These are phyloP conservation scores for Acholoe squamosa DNA, from an alignment of 2,888 invertebrate species.

Conservation along the genomic window DNA sequence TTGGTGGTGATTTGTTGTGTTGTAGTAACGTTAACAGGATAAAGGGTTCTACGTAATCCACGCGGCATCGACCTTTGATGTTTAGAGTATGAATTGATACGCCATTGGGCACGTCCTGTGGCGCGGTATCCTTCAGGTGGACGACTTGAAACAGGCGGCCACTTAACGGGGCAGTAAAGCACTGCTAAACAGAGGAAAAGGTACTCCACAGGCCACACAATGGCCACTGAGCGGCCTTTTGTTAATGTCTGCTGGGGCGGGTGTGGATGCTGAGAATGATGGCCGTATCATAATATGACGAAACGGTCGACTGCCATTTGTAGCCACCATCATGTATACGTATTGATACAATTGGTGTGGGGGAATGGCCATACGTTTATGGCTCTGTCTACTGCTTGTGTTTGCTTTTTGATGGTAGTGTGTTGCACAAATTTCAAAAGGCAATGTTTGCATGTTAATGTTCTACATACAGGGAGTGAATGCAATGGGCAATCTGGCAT, in stretches of 20 bases:
- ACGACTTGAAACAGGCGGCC: conserved; percentile 26
- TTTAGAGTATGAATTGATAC: conserved; percentile 6
- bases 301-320: conserved; percentile 23
- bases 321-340: neutral
- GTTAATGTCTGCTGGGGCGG: neutral
- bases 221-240: neutral
- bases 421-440: neutral
- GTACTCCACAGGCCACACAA: conserved; percentile 34
- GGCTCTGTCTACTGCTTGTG: neutral
- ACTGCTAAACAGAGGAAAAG: conserved; percentile 36
- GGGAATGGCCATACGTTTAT: neutral
- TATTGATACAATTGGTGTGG: neutral
- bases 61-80: neutral
- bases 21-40: neutral
- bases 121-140: neutral
- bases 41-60: conserved; percentile 7
- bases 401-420: neutral
- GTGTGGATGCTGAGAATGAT: conserved; percentile 4
- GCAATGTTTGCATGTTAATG: neutral
- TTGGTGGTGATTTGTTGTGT: too few relatives aligned
- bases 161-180: conserved; percentile 44
- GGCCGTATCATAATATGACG: conserved; percentile 10
- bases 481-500: too few relatives aligned
- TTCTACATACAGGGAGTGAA: neutral
- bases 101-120: neutral